A percentile compares a stretch with the other conserved stretches of the same genome.
Conservation (phyloP, 2,113 vertebrate genomes). For the Campylorhamphus procurvoides region DNA sequence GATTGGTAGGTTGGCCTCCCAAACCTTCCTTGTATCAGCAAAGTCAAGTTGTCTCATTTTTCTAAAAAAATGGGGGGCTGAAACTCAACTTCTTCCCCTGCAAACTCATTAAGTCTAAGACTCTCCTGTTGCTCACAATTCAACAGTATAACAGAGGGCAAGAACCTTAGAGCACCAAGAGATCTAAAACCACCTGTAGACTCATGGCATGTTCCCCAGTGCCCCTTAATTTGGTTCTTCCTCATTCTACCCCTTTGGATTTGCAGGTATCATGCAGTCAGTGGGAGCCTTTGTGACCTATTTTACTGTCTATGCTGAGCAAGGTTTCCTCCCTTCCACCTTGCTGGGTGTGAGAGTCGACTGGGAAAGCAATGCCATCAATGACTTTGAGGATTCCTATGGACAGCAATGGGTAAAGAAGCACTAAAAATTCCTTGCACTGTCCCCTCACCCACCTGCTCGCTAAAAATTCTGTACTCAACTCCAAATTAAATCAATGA, state of each 20-base stretch:
- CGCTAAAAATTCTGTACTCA: neutral
- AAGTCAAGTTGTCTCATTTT: fast-evolving
- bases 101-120: neutral
- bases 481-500: neutral
- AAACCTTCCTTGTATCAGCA: fast-evolving
- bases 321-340: slow-evolving; percentile 73
- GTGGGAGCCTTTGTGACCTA: slow-evolving; percentile 80
- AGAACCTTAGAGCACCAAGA: neutral
- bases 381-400: slow-evolving; percentile 78
- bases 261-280: slow-evolving; percentile 78
- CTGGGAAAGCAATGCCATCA: slow-evolving; percentile 69
- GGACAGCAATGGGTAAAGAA: slow-evolving; percentile 81
- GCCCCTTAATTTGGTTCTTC: neutral
- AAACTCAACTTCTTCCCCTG: neutral
- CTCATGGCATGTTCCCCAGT: fast-evolving
- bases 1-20: slow-evolving; percentile 66
- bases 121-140: neutral
- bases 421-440: neutral
- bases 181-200: neutral
- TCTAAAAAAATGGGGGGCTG: neutral
- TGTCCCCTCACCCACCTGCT: neutral
- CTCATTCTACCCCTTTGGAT: neutral
- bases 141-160: neutral
- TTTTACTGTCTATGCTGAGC: slow-evolving; percentile 77
- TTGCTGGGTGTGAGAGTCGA: slow-evolving; percentile 65